Evolutionary conservation across 64 coral and sea anemone species (phyloP).

Genomic region (Pocillopora damicornis): DNA sequence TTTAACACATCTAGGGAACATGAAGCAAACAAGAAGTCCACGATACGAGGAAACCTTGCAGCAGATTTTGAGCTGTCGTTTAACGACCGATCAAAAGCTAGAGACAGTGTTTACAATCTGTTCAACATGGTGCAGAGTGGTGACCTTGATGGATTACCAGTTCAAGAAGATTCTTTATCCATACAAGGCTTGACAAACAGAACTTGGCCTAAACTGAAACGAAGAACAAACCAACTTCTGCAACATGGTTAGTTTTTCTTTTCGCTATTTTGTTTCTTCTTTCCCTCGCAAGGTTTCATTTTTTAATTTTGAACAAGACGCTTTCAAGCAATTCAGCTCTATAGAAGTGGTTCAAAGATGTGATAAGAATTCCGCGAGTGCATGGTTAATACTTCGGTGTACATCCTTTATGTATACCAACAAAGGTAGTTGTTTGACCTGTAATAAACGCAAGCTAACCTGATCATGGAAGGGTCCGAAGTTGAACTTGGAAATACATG

Average conservation of each 20-base stretch:
- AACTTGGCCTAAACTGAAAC: not conserved
- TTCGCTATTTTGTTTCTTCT: not conserved
- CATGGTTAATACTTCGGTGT: too few relatives aligned
- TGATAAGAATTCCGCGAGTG: too few relatives aligned
- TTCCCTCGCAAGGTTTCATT: not conserved
- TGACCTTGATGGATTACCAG: slow-evolving; percentile 25
- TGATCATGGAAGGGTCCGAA: too few relatives aligned
- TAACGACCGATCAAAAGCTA: slow-evolving; percentile 11
- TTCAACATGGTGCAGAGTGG: slow-evolving; percentile 14
- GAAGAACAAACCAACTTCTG: not conserved
- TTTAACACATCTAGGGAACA: slow-evolving; percentile 12
- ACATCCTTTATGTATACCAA: too few relatives aligned
- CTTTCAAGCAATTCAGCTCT: too few relatives aligned
- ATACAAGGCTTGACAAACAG: slow-evolving; percentile 18
- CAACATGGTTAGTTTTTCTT: not conserved
- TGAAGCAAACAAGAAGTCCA: slow-evolving; percentile 30
- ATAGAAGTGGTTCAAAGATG: too few relatives aligned
- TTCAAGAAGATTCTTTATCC: slow-evolving; percentile 29
- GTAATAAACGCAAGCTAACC: too few relatives aligned
- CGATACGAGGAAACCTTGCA: slow-evolving; percentile 37
- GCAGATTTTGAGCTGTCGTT: slow-evolving; percentile 47
- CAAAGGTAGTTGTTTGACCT: too few relatives aligned
- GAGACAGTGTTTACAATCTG: slow-evolving; percentile 1
- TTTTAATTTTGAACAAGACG: too few relatives aligned
- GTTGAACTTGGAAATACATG: too few relatives aligned